Conservation (phyloP, 2,888 invertebrate species). For the Dynastes hyllus region DNA sequence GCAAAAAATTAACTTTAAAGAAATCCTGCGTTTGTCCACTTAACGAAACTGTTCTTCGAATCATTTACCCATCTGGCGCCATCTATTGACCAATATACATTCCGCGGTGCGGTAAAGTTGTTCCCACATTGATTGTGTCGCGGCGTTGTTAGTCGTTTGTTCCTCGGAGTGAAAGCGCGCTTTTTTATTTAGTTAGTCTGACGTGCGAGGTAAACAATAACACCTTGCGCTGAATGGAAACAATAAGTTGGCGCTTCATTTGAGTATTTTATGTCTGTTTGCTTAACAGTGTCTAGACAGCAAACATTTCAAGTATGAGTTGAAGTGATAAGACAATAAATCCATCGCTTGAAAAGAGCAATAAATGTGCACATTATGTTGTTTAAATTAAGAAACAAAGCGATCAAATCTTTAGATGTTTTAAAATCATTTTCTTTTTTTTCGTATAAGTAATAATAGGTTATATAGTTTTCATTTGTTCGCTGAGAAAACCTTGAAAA, state of each 20-base stretch:
- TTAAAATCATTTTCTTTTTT: neutral
- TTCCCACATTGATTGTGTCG: constrained; percentile 31
- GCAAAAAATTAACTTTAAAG: no score
- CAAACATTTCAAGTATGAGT: neutral
- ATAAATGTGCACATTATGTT: neutral
- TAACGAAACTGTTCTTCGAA: neutral
- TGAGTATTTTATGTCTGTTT: neutral
- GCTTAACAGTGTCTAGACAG: neutral
- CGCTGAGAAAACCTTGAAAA: neutral
- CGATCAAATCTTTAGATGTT: neutral
- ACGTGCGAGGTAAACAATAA: constrained; percentile 20
- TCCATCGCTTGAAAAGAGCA: neutral
- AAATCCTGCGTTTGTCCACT: neutral
- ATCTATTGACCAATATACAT: constrained; percentile 18
- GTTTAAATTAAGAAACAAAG: neutral
- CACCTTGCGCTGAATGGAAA: constrained; percentile 19
- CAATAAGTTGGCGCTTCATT: constrained; percentile 18
- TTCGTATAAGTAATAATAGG: no score
- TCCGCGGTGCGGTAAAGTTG: constrained; percentile 10
- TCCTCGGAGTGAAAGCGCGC: neutral
- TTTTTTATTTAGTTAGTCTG: neutral
- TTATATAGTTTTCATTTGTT: no score
- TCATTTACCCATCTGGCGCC: constrained; percentile 15
- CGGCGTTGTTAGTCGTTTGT: constrained; percentile 11
- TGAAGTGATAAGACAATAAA: neutral